Evolutionary conservation across 2,888 invertebrate genomes (phyloP).

Genomic region (Mycalesis mineus): DNA sequence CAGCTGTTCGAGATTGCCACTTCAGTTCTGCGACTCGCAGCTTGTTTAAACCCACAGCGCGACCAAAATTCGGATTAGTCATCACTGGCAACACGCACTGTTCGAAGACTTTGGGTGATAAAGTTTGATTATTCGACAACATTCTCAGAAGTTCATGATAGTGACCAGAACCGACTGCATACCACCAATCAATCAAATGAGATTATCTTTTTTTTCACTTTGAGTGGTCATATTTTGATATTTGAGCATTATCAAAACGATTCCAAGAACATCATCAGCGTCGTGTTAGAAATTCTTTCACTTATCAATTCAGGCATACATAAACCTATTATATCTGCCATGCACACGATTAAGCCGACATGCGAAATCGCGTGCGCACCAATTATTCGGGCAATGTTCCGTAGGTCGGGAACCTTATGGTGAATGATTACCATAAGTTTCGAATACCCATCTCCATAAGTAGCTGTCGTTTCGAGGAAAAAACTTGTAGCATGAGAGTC

Average conservation of each 20-base stretch:
- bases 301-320: slow-evolving; percentile 42
- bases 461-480: slow-evolving; percentile 21
- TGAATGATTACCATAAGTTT: slow-evolving; percentile 30
- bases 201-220: background rate
- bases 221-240: background rate
- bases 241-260: background rate
- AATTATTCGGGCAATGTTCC: slow-evolving; percentile 41
- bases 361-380: slow-evolving; percentile 51
- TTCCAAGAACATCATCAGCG: slow-evolving; percentile 28
- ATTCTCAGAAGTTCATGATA: too few relatives aligned
- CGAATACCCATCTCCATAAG: slow-evolving; percentile 27
- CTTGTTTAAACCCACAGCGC: too few relatives aligned
- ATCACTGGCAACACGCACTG: too few relatives aligned
- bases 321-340: slow-evolving; percentile 48
- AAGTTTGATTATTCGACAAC: too few relatives aligned
- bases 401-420: slow-evolving; percentile 51
- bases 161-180: too few relatives aligned
- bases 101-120: too few relatives aligned
- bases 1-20: too few relatives aligned
- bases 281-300: slow-evolving; percentile 38
- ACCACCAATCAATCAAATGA: too few relatives aligned
- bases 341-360: slow-evolving; percentile 38
- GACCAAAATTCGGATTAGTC: too few relatives aligned
- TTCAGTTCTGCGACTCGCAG: too few relatives aligned
- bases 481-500: slow-evolving; percentile 7